Percentiles rank a stretch among this genome's conserved stretches.
These are phyloP conservation scores for Podarcis cretensis DNA, from an alignment of 2,113 vertebrate species.

Conservation along the genomic window DNA sequence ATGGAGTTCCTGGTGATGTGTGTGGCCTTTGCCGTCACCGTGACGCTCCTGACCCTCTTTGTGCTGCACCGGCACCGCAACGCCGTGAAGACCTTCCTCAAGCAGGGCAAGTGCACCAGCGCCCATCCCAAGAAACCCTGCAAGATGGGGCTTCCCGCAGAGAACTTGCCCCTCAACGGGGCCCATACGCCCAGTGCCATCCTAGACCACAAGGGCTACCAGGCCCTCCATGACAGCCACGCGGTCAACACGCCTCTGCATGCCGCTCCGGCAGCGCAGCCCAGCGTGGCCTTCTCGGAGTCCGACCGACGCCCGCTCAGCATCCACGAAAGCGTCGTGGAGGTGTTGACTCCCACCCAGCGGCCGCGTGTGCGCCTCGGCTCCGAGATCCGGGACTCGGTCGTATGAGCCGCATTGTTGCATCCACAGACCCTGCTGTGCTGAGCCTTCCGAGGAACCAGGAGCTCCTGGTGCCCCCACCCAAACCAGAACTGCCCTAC, in stretches of 20 bases:
- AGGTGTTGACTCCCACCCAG: conserved; percentile 87
- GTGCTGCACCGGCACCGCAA: conserved; percentile 85
- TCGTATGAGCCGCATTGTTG: conserved; percentile 79
- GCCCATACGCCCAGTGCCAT: conserved; percentile 70
- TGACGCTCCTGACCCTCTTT: conserved; percentile 83
- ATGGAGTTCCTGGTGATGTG: conserved; percentile 93
- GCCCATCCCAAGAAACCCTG: conserved; percentile 83
- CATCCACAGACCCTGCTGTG: neutral
- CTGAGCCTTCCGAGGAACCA: conserved; percentile 49
- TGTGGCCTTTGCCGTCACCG: conserved; percentile 77
- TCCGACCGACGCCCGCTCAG: conserved; percentile 88
- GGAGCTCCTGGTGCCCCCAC: neutral
- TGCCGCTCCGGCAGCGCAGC: conserved; percentile 70
- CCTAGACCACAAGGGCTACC: conserved; percentile 93
- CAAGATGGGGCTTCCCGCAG: conserved; percentile 76
- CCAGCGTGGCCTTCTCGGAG: conserved; percentile 82
- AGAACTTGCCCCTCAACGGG: conserved; percentile 91
- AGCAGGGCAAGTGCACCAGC: conserved; percentile 81
- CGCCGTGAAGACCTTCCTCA: conserved; percentile 89
- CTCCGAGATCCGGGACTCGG: conserved; percentile 95
- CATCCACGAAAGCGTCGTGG: conserved; percentile 87
- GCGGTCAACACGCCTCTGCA: conserved; percentile 83
- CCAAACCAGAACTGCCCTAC: neutral
- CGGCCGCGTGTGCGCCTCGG: conserved; percentile 92
- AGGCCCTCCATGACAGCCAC: conserved; percentile 91